Evolutionary conservation across 2,113 vertebrate species (phyloP).

Genomic region (Lipotes vexillifer): DNA sequence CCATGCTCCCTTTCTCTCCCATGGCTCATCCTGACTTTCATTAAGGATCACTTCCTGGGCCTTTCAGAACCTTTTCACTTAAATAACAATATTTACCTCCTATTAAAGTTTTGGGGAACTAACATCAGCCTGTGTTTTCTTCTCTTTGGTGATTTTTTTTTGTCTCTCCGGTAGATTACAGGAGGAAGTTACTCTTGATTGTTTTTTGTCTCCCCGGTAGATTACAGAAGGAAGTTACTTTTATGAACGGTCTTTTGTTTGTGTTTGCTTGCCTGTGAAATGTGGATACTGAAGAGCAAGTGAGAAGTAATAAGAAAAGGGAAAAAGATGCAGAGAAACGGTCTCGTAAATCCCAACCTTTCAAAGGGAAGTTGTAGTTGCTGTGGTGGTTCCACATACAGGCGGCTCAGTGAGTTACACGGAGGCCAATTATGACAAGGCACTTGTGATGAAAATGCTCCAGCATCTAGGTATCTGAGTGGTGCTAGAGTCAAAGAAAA

Average conservation of each 20-base stretch:
- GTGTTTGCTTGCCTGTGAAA: not conserved
- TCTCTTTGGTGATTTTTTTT: not conserved
- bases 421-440: not conserved
- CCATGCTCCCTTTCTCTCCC: not conserved
- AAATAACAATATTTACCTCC: not conserved
- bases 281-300: not conserved
- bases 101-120: not conserved
- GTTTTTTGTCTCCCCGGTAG: not conserved
- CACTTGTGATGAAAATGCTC: not conserved
- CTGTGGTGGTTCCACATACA: not conserved
- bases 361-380: not conserved
- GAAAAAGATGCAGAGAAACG: not conserved
- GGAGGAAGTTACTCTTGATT: not conserved
- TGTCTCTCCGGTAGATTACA: not conserved
- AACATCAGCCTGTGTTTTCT: not conserved
- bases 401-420: not conserved
- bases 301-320: not conserved
- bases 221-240: conserved; percentile 2
- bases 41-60: not conserved
- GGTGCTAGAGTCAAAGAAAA: not conserved
- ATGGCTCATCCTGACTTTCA: not conserved
- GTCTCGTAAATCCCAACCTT: not conserved
- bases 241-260: not conserved
- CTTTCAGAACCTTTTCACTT: not conserved
- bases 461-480: not conserved